Base-by-base conservation (phyloP, 2,113 vertebrate species). In the Benitochromis conjunctus region DNA sequence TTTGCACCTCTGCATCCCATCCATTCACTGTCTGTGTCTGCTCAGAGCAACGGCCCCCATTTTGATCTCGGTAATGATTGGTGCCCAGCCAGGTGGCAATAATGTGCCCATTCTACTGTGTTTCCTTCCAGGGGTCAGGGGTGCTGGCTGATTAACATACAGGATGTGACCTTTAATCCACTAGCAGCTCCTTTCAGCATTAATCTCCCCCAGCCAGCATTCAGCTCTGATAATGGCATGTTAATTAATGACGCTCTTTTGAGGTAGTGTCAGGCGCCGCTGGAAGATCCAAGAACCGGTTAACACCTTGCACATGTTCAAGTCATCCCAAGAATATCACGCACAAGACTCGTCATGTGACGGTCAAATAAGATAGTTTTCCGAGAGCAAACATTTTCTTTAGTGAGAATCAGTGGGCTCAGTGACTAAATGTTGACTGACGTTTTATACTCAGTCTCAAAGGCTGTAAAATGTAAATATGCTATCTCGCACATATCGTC, bases 161-260 rank as follows among this genome's bases (percentile, higher is more conserved):
- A 95, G 95, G 96, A 97, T 96, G 92, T 95, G 95, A 97, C 96
- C 95, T 95, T 95, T 96, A 89, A 90, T 93, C 93, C 92, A 92
- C 90, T 83, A 80, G 92, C 93, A 92, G 92, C 92, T 95, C 92
- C 91, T 92, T 66, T 64, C 87, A 90, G 88, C 94, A 96, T 96
- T 94, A 94, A 96, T 96, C 95, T 95, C 84, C 79, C 89, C 86
- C 86, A 83, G 91, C 92, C 81, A 80, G 84, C 89, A 91, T 95
- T 95, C 94, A 93, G 88, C 88, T 91, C 88, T 91, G 87, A 94
- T 95, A 96, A 95, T 94, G 92, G 91, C 91, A 93, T 83, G 90
- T 91, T 95, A 96, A 97, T 96, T 95, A 96, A 96, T 96, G 93
- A 95, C 55, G 76, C 84, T 93, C 89, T 92, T 93, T 94, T 89